phyloP scores from a whole-genome alignment of 2,888 invertebrate species.

The Amphimallon solstitiale region DNA sequence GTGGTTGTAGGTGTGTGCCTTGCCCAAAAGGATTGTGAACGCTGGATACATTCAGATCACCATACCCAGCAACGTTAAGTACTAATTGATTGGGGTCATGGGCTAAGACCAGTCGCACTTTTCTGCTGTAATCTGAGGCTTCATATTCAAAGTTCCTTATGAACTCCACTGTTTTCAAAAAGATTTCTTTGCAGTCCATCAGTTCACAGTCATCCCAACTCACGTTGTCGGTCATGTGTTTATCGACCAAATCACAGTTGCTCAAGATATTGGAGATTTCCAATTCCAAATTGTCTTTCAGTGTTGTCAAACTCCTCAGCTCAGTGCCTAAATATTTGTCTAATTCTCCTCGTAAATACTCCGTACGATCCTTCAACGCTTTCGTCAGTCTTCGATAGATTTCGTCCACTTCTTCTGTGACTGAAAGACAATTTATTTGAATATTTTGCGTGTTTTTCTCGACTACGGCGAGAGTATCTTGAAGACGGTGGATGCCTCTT shows the following conservation, averaged over 20 bases:
- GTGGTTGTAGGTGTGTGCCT: conserved; percentile 66
- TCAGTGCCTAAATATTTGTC: conserved; percentile 92
- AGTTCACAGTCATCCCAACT: conserved; percentile 93
- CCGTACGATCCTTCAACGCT: conserved; percentile 89
- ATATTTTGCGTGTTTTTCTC: conserved; percentile 90
- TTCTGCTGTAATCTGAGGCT: conserved; percentile 86
- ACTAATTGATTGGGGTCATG: conserved; percentile 93
- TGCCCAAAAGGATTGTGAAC: conserved; percentile 58
- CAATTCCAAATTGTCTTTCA: conserved; percentile 93
- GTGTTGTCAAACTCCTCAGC: conserved; percentile 82
- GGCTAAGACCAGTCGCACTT: conserved; percentile 86
- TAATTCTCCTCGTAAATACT: conserved; percentile 86
- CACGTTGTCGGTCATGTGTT: conserved; percentile 85
- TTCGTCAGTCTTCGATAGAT: conserved; percentile 87
- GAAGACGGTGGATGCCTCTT: conserved; percentile 87
- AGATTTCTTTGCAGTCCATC: conserved; percentile 95
- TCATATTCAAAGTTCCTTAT: conserved; percentile 95
- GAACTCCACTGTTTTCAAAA: conserved; percentile 95
- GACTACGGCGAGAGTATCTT: conserved; percentile 84
- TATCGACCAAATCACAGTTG: conserved; percentile 96
- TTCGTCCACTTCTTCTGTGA: conserved; percentile 94
- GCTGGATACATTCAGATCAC: conserved; percentile 85
- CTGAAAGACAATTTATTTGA: conserved; percentile 89
- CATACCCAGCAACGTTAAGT: conserved; percentile 87
- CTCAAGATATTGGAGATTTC: conserved; percentile 96